Evolutionary conservation across 1,140 invertebrate genomes (phyloP), one percentile per base, ranked within the genome.

Genomic region (Dendroctonus valens): DNA sequence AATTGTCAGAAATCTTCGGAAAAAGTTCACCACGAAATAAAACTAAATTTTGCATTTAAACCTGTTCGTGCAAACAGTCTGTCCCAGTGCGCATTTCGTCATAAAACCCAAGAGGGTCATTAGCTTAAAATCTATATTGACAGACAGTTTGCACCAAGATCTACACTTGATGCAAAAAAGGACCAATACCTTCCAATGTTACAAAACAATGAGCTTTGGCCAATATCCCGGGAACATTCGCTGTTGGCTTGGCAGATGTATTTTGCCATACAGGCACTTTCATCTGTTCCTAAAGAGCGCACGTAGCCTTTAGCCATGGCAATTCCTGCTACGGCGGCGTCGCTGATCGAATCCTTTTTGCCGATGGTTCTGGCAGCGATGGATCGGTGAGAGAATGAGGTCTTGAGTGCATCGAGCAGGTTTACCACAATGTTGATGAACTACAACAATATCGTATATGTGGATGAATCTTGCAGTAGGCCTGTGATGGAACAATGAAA

Each of bases 121-220:
- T n/a, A n/a, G n/a, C n/a, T n/a, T n/a, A n/a, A n/a, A n/a, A n/a
- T n/a, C n/a, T n/a, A n/a, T n/a, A n/a, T n/a, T n/a, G n/a, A n/a
- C n/a, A n/a, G n/a, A n/a, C n/a, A n/a, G n/a, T n/a, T n/a, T n/a
- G n/a, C n/a, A n/a, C n/a, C n/a, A n/a, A n/a, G n/a, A n/a, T n/a
- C n/a, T n/a, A n/a, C n/a, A n/a, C n/a, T n/a, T n/a, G n/a, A n/a
- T n/a, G n/a, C n/a, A n/a, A n/a, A n/a, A n/a, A n/a, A n/a, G n/a
- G n/a, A n/a, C n/a, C n/a, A n/a, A 11, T 83, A 96, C 93, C 92
- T 91, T 90, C 92, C 92, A 70, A 96, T 81, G 81, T 95, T 92
- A 74, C 93, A 95, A 85, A 94, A 93, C 57, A 95, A 86, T 72
- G 91, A 89, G 69, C 89, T 91, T 67, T 88, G 87, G 70, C 91